phyloP scores from a whole-genome alignment of 1,140 invertebrate genomes.

The Neelides sp. region DNA sequence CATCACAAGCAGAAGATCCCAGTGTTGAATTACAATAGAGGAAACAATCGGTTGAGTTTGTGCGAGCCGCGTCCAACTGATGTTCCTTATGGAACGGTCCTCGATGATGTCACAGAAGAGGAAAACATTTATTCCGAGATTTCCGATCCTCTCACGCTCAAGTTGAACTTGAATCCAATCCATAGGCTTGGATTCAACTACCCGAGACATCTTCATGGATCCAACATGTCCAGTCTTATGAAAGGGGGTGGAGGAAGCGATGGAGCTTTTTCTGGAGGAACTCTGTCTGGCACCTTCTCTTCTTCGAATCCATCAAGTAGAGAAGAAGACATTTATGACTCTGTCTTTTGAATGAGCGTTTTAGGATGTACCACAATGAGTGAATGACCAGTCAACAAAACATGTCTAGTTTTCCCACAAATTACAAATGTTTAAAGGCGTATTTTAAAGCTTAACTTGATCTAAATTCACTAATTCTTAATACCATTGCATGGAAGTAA shows the following conservation, averaged over 20 bases:
- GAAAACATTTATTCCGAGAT: slow-evolving; percentile 31
- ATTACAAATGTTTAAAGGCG: too few relatives aligned
- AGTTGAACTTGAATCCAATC: slow-evolving; percentile 22
- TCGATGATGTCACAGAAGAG: slow-evolving; percentile 28
- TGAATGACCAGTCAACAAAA: too few relatives aligned
- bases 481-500: too few relatives aligned
- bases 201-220: slow-evolving; percentile 14
- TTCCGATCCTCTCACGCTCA: slow-evolving; percentile 23
- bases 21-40: slow-evolving; percentile 15
- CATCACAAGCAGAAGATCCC: slow-evolving; percentile 17
- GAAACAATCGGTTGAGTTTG: slow-evolving; percentile 1
- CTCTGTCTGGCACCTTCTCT: slow-evolving; percentile 27
- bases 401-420: too few relatives aligned
- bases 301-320: slow-evolving; percentile 28
- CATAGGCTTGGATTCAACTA: slow-evolving; percentile 20
- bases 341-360: slow-evolving; percentile 28
- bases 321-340: slow-evolving; percentile 30
- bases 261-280: slow-evolving; percentile 28
- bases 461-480: too few relatives aligned
- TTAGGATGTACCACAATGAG: too few relatives aligned
- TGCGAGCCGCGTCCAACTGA: slow-evolving; percentile 3
- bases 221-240: slow-evolving; percentile 26
- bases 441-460: too few relatives aligned
- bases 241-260: slow-evolving; percentile 28
- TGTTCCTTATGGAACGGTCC: slow-evolving; percentile 22